phyloP scores from a whole-genome alignment of 2,888 invertebrate genomes.

The Agrypnus murinus region DNA sequence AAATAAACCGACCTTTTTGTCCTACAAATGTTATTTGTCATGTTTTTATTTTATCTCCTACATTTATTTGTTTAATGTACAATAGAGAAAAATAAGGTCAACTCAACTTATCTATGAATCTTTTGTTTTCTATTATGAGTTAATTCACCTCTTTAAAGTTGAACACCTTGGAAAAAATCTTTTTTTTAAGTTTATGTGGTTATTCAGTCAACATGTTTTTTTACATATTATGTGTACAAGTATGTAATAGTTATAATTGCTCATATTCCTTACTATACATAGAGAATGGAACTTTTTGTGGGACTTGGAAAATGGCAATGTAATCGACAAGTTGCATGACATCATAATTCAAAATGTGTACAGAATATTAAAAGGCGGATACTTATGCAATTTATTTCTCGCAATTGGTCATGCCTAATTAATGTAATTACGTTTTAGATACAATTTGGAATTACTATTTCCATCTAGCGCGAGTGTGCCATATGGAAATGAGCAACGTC shows the following conservation, averaged over 20 bases:
- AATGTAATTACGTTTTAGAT: too few species aligned
- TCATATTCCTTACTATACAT: constrained; percentile 25
- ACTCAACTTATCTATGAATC: too few species aligned
- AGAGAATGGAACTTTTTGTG: constrained; percentile 38
- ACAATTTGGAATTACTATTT: too few species aligned
- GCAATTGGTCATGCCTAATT: neutral
- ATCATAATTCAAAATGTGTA: constrained; percentile 28
- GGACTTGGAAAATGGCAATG: constrained; percentile 38
- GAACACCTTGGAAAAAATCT: constrained; percentile 1
- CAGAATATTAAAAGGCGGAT: neutral
- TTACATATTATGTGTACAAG: too few species aligned
- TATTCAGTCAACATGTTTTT: neutral
- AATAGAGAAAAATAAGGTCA: too few species aligned
- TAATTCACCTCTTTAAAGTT: neutral
- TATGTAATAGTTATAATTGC: constrained; percentile 8
- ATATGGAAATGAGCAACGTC: too few species aligned
- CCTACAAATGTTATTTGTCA: constrained; percentile 43
- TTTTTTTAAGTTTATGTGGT: constrained; percentile 19
- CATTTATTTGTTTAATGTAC: neutral
- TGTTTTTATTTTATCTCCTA: constrained; percentile 43
- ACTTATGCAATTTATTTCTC: constrained; percentile 13
- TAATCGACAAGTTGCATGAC: constrained; percentile 34
- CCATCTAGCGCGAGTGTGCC: too few species aligned
- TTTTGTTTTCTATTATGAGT: neutral
- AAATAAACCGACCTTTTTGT: constrained; percentile 55